Base-by-base conservation (phyloP, 2,113 vertebrate species). In the Pelobates fuscus region DNA sequence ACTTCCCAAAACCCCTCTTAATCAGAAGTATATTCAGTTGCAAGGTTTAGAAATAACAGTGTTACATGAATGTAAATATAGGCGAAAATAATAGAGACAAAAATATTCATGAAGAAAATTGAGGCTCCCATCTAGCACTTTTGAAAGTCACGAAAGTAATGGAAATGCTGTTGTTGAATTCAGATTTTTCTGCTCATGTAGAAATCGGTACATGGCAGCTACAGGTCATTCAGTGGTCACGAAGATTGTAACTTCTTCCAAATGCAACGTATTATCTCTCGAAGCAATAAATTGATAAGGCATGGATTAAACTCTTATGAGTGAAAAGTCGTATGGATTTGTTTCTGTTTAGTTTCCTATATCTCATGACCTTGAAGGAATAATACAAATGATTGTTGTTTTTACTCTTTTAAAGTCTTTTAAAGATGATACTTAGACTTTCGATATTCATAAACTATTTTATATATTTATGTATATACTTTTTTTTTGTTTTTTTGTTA, bases 281-380 rank as follows among this genome's bases (percentile, higher is more conserved):
- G 52, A 44, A 54, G 49, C 60, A 65, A 55, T 64, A 65, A 64
- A 46, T 55, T 65, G 71, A 64, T 65, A 73, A 57, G 61, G 60
- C 55, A 41, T 55, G 46, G 71, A 73, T 73, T 65, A 73, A 55
- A 26, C 71, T 37, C 71, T 65, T 55, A 32, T 73, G 49, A 65
- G 18, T 44, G 57, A 37, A 61, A 32, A 62, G 57, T 32, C 58
- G n/a, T 49, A 61, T 71, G 59, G 69, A 71, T 71, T 61, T 60
- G 17, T 3, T 55, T 55, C 60, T n/a, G 14, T 24, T 32, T 37
- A 57, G 63, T 17, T 10, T 25, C 59, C 37, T 15, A 12, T 46
- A 61, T 25, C 52, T 29, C n/a, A 8, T 61, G 60, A 65, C 71
- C 60, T 73, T 73, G 49, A 73, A 18, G 43, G 6, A 70, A 12